phyloP scores from a whole-genome alignment of 2,888 invertebrate species.

The Mythimna loreyi region DNA sequence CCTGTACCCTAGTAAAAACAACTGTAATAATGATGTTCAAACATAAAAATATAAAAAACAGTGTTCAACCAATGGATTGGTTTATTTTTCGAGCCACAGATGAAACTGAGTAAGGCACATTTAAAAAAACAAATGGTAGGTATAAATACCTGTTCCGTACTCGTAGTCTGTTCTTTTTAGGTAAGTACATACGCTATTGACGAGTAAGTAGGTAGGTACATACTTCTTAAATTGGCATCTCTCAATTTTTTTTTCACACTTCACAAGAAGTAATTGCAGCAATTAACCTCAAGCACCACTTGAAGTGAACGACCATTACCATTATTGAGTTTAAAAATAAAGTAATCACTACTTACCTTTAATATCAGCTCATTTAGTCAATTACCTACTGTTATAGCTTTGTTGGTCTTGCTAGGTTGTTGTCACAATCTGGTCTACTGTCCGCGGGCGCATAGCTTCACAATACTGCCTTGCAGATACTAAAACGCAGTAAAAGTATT shows the following conservation, averaged over 20 bases:
- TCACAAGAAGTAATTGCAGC: conserved; percentile 29
- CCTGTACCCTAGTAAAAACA: not conserved
- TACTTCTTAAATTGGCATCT: conserved; percentile 11
- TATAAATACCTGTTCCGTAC: not conserved
- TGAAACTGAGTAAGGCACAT: not conserved
- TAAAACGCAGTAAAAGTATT: too few species aligned
- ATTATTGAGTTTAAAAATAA: conserved; percentile 32
- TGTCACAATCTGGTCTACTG: not conserved
- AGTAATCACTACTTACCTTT: conserved; percentile 3
- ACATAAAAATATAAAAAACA: too few species aligned
- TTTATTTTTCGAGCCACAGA: not conserved
- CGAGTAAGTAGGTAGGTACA: too few species aligned
- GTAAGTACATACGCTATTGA: not conserved
- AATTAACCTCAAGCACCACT: conserved; percentile 31
- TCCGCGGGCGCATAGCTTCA: too few species aligned
- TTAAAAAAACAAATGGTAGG: conserved; percentile 8
- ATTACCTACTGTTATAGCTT: conserved; percentile 12
- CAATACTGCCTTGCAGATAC: too few species aligned
- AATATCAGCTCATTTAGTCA: conserved; percentile 14
- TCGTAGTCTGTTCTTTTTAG: too few species aligned
- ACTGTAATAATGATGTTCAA: too few species aligned
- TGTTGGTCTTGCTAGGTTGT: conserved; percentile 3
- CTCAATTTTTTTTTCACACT: conserved; percentile 13
- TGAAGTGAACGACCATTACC: conserved; percentile 26
- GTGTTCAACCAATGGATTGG: not conserved